Evolutionary conservation across 2,797 vertebrate genomes (phyloP).

Genomic region (Tangara arthus): DNA sequence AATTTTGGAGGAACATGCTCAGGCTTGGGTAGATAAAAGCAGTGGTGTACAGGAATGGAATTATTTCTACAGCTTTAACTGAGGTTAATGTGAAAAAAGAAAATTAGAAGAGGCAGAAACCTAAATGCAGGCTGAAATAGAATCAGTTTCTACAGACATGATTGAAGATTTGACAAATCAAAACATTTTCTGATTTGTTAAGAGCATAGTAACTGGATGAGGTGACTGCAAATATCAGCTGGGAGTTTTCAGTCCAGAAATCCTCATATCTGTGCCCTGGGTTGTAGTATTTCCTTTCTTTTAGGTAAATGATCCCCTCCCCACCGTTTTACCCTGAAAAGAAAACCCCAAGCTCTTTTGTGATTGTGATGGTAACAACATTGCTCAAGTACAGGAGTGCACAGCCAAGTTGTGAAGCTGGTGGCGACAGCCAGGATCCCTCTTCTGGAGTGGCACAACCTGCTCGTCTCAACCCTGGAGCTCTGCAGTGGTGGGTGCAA

Average conservation of each 20-base stretch:
- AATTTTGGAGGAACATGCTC: not conserved
- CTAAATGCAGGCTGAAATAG: not conserved
- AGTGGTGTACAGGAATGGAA: not conserved
- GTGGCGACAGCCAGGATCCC: not conserved
- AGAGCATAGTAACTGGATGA: not conserved
- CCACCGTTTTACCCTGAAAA: too few species aligned
- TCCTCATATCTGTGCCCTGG: not conserved
- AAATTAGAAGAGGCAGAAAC: not conserved
- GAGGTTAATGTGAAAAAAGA: not conserved
- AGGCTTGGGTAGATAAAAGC: not conserved
- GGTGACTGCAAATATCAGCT: not conserved
- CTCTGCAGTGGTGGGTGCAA: not conserved
- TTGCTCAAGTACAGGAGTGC: not conserved
- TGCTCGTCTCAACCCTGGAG: not conserved
- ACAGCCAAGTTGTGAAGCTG: not conserved
- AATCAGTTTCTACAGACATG: fast-evolving
- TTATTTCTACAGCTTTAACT: not conserved
- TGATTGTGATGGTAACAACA: fast-evolving
- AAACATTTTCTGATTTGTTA: not conserved
- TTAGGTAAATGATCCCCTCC: not conserved
- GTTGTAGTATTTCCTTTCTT: not conserved
- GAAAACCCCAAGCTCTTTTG: not conserved
- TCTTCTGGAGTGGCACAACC: not conserved
- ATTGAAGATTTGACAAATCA: fast-evolving
- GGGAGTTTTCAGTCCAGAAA: not conserved